Evolutionary conservation across 2,888 invertebrate genomes (phyloP).

Genomic region (Torymus aiolomorphi): DNA sequence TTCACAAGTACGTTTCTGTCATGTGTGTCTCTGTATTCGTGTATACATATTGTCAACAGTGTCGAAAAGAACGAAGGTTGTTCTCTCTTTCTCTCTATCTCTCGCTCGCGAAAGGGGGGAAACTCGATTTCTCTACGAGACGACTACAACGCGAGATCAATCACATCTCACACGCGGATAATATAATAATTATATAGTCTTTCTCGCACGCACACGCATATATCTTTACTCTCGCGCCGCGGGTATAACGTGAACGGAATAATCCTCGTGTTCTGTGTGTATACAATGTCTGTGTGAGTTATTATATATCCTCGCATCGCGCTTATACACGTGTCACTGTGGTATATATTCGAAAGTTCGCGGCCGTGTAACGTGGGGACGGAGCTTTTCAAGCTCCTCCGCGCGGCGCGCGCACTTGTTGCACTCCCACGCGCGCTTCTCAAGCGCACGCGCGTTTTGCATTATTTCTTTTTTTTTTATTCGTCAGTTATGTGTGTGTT

Average conservation of each 20-base stretch:
- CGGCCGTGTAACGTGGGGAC: background rate
- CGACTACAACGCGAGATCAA: too few relatives aligned
- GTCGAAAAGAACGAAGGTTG: background rate
- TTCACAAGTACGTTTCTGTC: constrained; percentile 32
- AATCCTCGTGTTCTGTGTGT: too few relatives aligned
- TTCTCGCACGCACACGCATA: constrained; percentile 9
- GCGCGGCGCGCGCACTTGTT: background rate
- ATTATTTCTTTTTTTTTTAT: constrained; percentile 16
- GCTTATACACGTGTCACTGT: background rate
- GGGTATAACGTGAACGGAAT: constrained; percentile 41
- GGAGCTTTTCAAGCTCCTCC: constrained; percentile 33
- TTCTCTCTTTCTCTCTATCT: too few relatives aligned
- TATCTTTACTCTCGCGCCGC: constrained; percentile 12
- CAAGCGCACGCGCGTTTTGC: constrained; percentile 19
- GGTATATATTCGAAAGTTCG: too few relatives aligned
- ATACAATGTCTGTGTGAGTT: too few relatives aligned
- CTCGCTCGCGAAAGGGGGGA: too few relatives aligned
- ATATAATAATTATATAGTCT: background rate
- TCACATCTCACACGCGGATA: background rate
- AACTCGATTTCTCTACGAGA: too few relatives aligned
- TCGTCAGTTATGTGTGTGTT: background rate
- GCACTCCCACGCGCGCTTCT: constrained; percentile 16
- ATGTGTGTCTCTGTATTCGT: too few relatives aligned
- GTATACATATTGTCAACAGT: constrained; percentile 54
- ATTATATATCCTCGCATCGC: constrained; percentile 36